phyloP scores from a whole-genome alignment of 2,797 vertebrate genomes.

The Sternotherus odoratus region DNA sequence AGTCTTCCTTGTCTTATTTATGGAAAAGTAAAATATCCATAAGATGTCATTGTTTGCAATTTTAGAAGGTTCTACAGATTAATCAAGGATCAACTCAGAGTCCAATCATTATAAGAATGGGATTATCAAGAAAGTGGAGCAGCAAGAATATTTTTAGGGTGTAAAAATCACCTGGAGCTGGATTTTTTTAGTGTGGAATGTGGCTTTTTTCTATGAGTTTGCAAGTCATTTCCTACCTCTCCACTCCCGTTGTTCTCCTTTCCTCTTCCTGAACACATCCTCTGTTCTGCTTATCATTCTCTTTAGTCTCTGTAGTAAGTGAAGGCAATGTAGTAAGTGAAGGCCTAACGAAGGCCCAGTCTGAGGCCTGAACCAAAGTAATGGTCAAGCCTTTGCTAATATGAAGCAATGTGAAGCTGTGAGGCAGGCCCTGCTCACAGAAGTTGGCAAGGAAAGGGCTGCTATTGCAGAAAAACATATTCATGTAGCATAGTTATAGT shows the following conservation, averaged over 20 bases:
- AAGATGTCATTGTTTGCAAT: background rate
- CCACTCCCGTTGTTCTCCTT: background rate
- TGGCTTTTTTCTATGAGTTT: background rate
- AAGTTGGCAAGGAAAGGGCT: too few species aligned
- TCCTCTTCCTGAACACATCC: background rate
- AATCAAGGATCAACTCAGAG: background rate
- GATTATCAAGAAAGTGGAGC: background rate
- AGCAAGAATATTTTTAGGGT: background rate
- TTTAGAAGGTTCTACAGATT: slow-evolving; percentile 31
- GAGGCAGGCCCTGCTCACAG: too few species aligned
- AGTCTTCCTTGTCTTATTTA: too few species aligned
- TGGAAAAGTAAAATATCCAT: slow-evolving; percentile 15
- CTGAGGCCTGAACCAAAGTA: too few species aligned
- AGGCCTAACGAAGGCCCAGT: too few species aligned
- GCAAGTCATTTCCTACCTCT: background rate
- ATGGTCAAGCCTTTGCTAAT: too few species aligned
- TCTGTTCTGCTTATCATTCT: background rate
- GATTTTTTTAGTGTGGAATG: background rate
- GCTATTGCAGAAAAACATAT: too few species aligned
- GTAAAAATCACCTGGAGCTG: background rate
- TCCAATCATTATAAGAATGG: slow-evolving; percentile 3
- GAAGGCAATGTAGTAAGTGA: too few species aligned
- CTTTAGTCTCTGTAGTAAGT: too few species aligned
- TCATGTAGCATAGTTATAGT: too few species aligned
- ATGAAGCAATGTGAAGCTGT: too few species aligned